Evolutionary conservation across 2,888 invertebrate species (phyloP), one percentile per base, ranked within the genome.

Genomic region (Eupithecia vulgata): DNA sequence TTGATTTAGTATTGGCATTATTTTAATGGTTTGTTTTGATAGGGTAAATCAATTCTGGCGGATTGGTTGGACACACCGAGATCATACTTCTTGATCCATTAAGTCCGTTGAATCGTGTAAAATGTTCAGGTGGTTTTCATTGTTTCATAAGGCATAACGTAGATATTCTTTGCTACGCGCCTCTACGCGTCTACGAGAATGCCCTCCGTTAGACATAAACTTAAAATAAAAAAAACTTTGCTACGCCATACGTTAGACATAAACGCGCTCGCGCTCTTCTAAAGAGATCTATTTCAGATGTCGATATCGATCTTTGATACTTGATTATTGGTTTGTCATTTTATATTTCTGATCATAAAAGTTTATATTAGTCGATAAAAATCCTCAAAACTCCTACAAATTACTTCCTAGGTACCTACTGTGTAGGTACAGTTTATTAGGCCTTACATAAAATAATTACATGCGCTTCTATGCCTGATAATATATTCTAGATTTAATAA

Each of bases 1-100:
- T 67, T 79, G 76, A 78, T 79, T 78, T 77, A 76, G 78, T 74
- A 59, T 72, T 68, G 45, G 73, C 62, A 67, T 69, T 75, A 42
- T 40, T 68, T 73, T 67, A 70, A 73, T 67, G 42, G 45, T 42
- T 40, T 67, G 40, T 72, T 72, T 72, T 52, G 21, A 70, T 45
- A 45, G 25, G 59, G 13, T 68, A 65, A 59, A 74, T 70, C 35
- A 70, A 57, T 62, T 17, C 67, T 52, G 40, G 34, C 42, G 15
- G 12, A 21, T 34, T 48, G n/a, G 37, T 34, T 48, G n/a, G 37
- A 64, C 12, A 37, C 17, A 37, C 37, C n/a, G 12, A 64, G 34
- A 64, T 64, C n/a, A 35, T 35, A n/a, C 34, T 64, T 64, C 1
- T 34, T 7, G 61, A 34, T 30, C 8, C 17, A 57, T 57, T 13